Conservation (phyloP, 2,888 invertebrate genomes). For the Lasioglossum zephyrum region DNA sequence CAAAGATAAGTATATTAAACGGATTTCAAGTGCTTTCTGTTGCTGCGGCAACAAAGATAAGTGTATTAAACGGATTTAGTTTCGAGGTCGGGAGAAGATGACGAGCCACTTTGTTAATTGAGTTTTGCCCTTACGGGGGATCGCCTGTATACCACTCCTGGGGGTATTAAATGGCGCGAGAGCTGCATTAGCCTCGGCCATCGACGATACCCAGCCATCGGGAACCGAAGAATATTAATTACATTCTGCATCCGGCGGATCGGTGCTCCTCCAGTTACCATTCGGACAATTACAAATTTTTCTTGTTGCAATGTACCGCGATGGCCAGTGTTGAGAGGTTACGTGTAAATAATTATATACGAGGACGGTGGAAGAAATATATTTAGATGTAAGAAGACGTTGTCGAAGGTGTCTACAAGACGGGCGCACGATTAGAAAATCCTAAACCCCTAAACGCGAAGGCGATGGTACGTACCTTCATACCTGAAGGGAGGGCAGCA, state of each 20-base stretch:
- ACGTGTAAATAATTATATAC: too few species aligned
- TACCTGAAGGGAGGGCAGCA: too few species aligned
- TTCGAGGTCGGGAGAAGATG: conserved; percentile 69
- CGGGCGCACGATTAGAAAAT: too few species aligned
- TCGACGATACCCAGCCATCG: conserved; percentile 40
- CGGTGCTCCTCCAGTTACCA: neutral
- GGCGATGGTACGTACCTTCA: too few species aligned
- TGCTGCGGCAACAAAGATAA: conserved; percentile 80
- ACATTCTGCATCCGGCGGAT: neutral
- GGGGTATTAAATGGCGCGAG: conserved; percentile 63
- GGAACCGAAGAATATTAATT: conserved; percentile 50
- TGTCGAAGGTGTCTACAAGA: too few species aligned
- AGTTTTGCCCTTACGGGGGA: conserved; percentile 64
- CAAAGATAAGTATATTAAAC: conserved; percentile 81
- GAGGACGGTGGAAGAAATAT: too few species aligned
- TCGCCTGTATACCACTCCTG: conserved; percentile 49
- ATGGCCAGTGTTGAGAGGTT: too few species aligned
- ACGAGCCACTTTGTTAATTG: conserved; percentile 75
- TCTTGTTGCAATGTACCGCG: neutral
- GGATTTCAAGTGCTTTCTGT: conserved; percentile 76
- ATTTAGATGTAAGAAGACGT: too few species aligned
- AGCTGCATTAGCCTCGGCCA: conserved; percentile 55
- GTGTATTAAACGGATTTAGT: conserved; percentile 76
- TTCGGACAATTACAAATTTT: conserved; percentile 11
- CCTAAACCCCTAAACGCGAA: too few species aligned